Evolutionary conservation across 2,888 invertebrate genomes (phyloP).

Genomic region (Cephus nigrinus): DNA sequence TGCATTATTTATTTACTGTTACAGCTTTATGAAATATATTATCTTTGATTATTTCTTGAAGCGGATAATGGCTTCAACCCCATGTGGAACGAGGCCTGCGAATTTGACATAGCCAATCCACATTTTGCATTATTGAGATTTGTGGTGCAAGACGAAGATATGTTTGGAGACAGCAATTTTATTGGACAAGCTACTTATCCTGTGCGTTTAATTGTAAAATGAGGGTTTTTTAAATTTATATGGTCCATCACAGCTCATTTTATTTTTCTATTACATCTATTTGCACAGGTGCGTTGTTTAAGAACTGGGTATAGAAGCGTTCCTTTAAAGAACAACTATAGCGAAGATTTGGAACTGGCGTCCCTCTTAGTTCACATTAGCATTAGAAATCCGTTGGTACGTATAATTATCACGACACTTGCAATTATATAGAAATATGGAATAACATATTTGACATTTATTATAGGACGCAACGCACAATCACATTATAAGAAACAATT

Average conservation of each 20-base stretch:
- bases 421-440: neutral
- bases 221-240: neutral
- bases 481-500: constrained; percentile 14
- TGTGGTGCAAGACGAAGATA: constrained; percentile 93
- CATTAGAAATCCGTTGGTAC: constrained; percentile 68
- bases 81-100: constrained; percentile 87
- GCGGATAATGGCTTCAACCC: constrained; percentile 96
- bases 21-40: constrained; percentile 9
- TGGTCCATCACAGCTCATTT: constrained; percentile 4
- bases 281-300: constrained; percentile 74
- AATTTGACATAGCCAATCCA: constrained; percentile 85
- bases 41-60: constrained; percentile 53
- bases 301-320: constrained; percentile 92
- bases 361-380: constrained; percentile 86
- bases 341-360: constrained; percentile 92
- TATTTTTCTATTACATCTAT: constrained; percentile 29
- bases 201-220: constrained; percentile 66
- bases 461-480: constrained; percentile 12
- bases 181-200: constrained; percentile 97
- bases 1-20: neutral
- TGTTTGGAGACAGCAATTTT: constrained; percentile 97
- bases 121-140: constrained; percentile 87
- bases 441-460: neutral
- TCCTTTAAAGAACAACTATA: constrained; percentile 87
- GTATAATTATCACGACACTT: constrained; percentile 25